These are phyloP conservation scores for Sinosuthora webbiana DNA, from an alignment of 2,113 vertebrate genomes.

Conservation along the genomic window DNA sequence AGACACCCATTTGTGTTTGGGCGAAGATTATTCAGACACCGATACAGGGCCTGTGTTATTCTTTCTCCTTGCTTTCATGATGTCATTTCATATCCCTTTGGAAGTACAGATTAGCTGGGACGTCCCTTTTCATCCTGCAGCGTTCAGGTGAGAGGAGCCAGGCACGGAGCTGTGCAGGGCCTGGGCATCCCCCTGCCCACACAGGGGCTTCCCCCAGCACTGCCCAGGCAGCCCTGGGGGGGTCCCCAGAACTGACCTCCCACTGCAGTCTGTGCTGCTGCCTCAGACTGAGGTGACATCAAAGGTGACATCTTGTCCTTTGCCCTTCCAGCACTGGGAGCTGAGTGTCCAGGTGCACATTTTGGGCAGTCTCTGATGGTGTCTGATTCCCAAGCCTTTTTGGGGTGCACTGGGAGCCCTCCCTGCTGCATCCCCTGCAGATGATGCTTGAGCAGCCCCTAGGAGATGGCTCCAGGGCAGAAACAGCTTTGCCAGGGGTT, in stretches of 20 bases:
- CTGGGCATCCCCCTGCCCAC: neutral
- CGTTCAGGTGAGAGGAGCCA: neutral
- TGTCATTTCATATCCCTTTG: neutral
- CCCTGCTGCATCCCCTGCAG: neutral
- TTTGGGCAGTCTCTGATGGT: neutral
- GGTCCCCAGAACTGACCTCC: accelerated
- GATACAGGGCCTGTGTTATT: neutral
- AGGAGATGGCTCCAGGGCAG: neutral
- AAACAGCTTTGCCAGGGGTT: accelerated
- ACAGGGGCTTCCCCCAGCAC: neutral
- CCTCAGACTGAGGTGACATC: accelerated
- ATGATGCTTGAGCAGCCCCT: accelerated
- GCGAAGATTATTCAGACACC: neutral
- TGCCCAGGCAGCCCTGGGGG: neutral
- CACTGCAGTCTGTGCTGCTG: accelerated
- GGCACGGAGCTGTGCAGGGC: neutral
- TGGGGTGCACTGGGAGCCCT: neutral
- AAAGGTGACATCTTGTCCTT: neutral
- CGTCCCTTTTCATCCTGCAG: neutral
- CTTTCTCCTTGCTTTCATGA: neutral
- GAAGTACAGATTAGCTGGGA: neutral
- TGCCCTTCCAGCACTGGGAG: accelerated
- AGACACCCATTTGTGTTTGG: neutral
- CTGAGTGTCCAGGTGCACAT: accelerated
- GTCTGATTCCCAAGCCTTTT: accelerated